Conservation (phyloP, 2,113 vertebrate species). For the Boleophthalmus pectinirostris region DNA sequence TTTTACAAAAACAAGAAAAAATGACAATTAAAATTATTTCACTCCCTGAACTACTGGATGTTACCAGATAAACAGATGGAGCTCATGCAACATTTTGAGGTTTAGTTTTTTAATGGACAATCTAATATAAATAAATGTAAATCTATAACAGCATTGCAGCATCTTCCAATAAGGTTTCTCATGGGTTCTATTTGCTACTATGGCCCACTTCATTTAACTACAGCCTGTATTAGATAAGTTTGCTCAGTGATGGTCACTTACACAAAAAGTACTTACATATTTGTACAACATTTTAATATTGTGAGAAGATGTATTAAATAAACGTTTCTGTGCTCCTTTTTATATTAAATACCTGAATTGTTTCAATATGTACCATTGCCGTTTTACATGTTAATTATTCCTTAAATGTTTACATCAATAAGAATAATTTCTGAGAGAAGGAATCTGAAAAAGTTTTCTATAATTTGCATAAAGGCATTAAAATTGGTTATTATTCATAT, state of each 20-base stretch:
- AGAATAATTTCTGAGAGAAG: too few relatives aligned
- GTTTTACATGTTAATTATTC: neutral
- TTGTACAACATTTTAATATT: neutral
- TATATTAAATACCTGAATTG: constrained; percentile 1
- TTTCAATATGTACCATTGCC: neutral
- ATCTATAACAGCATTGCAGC: neutral
- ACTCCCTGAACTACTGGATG: neutral
- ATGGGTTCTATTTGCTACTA: neutral
- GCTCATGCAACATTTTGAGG: neutral
- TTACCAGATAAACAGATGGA: neutral
- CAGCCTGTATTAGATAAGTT: neutral
- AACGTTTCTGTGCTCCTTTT: neutral
- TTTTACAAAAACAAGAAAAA: neutral
- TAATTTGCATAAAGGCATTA: neutral
- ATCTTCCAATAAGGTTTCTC: neutral
- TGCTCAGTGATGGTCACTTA: neutral
- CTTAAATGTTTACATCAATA: neutral
- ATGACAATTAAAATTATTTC: neutral
- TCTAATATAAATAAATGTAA: neutral
- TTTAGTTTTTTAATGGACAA: neutral
- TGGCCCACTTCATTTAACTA: neutral
- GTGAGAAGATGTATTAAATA: neutral
- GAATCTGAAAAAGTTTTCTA: neutral
- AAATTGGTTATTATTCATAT: neutral
- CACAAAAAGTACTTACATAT: neutral